phyloP scores from a whole-genome alignment of 2,888 invertebrate genomes.

The Leptinotarsa haldemani region DNA sequence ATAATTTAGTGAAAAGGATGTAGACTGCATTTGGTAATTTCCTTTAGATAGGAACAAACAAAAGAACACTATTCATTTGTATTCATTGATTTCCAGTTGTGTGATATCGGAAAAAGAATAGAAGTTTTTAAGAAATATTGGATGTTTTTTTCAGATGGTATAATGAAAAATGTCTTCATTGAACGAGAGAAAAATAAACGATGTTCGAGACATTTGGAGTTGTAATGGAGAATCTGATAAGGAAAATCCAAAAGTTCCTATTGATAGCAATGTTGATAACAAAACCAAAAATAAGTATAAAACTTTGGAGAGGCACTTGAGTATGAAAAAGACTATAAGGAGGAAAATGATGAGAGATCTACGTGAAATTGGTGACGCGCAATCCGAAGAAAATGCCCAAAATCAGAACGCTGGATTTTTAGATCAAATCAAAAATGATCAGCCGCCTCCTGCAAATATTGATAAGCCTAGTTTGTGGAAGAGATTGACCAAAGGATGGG shows the following conservation, averaged over 20 bases:
- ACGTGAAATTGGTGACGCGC: conserved; percentile 71
- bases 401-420: conserved; percentile 62
- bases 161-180: conserved; percentile 71
- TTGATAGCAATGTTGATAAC: conserved; percentile 68
- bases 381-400: conserved; percentile 54
- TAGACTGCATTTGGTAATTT: conserved; percentile 50
- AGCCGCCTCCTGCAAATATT: conserved; percentile 64
- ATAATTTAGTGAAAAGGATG: conserved; percentile 51
- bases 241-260: conserved; percentile 65
- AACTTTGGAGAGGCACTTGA: conserved; percentile 83
- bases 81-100: neutral
- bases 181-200: conserved; percentile 78
- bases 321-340: conserved; percentile 88
- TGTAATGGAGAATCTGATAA: conserved; percentile 60
- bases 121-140: conserved; percentile 4
- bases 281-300: conserved; percentile 79
- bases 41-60: conserved; percentile 50
- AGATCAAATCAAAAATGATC: conserved; percentile 65
- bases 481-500: conserved; percentile 65
- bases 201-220: conserved; percentile 74
- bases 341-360: conserved; percentile 88
- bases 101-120: neutral
- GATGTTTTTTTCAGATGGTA: conserved; percentile 47
- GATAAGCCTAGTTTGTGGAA: conserved; percentile 67
- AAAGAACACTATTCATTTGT: conserved; percentile 45